Evolutionary conservation across 2,113 vertebrate species (phyloP).

Genomic region (Bucco capensis): DNA sequence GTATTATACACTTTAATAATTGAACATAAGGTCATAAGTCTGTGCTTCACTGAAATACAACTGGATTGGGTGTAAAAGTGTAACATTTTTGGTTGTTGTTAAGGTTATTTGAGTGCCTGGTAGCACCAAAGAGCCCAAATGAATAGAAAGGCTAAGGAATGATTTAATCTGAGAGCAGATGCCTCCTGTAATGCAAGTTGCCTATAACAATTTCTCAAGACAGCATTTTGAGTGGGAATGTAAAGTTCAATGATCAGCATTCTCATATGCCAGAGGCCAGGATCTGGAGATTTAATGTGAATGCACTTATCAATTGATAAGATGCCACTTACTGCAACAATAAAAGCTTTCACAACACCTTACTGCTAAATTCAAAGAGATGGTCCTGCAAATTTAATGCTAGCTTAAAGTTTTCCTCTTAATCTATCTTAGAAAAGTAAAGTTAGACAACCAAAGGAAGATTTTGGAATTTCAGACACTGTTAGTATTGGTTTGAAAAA

Average conservation of each 20-base stretch:
- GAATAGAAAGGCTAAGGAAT: slow-evolving; percentile 17
- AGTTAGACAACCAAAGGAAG: not conserved
- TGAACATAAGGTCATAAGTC: not conserved
- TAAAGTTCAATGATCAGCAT: not conserved
- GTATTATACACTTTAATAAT: not conserved
- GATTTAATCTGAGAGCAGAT: not conserved
- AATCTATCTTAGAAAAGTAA: not conserved
- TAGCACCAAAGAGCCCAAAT: not conserved
- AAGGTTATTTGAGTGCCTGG: not conserved
- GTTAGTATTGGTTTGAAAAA: not conserved
- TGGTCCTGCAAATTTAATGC: not conserved
- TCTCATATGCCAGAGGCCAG: not conserved
- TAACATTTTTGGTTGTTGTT: not conserved
- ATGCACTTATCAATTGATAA: not conserved
- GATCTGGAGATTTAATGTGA: not conserved
- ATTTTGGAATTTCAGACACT: not conserved
- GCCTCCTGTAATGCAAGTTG: not conserved
- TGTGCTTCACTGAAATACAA: not conserved
- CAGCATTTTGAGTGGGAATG: not conserved
- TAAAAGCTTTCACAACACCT: slow-evolving; percentile 2
- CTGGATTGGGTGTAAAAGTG: not conserved
- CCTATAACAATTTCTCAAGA: not conserved
- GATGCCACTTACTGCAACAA: not conserved
- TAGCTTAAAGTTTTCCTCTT: not conserved
- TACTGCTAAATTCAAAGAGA: not conserved